Percentiles rank a stretch among this genome's conserved stretches.
phyloP scores from a whole-genome alignment of 2,888 invertebrate species.

The Charanyca ferruginea region DNA sequence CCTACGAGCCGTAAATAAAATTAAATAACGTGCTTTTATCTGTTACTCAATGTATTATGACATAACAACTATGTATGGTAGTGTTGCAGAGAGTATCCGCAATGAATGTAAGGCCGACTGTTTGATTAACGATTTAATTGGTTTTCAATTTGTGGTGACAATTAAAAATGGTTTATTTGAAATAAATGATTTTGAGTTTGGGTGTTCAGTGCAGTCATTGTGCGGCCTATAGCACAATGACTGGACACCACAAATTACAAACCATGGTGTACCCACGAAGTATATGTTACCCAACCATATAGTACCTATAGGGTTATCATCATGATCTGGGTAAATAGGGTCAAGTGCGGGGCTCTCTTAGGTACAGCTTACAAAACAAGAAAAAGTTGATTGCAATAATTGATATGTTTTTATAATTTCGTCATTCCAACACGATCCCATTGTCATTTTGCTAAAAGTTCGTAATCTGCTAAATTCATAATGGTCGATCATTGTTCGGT shows the following conservation, averaged over 20 bases:
- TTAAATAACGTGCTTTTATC: slow-evolving; percentile 67
- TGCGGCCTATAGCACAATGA: no score
- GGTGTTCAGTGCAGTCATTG: not conserved
- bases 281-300: no score
- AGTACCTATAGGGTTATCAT: not conserved
- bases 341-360: not conserved
- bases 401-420: no score
- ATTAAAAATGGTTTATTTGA: no score
- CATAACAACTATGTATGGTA: slow-evolving; percentile 59
- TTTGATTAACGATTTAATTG: slow-evolving; percentile 33
- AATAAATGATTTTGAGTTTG: slow-evolving; percentile 34
- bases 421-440: no score
- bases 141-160: slow-evolving; percentile 20
- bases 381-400: no score
- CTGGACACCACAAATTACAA: no score
- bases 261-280: no score
- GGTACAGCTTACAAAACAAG: not conserved
- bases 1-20: slow-evolving; percentile 63
- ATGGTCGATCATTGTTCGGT: no score
- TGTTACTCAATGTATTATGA: slow-evolving; percentile 70
- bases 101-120: slow-evolving; percentile 16
- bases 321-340: not conserved
- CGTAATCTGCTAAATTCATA: no score
- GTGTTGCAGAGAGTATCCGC: slow-evolving; percentile 47
- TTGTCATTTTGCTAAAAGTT: no score